These are phyloP conservation scores for Sepioteuthis lessoniana DNA, from an alignment of 2,888 invertebrate genomes.

Conservation along the genomic window DNA sequence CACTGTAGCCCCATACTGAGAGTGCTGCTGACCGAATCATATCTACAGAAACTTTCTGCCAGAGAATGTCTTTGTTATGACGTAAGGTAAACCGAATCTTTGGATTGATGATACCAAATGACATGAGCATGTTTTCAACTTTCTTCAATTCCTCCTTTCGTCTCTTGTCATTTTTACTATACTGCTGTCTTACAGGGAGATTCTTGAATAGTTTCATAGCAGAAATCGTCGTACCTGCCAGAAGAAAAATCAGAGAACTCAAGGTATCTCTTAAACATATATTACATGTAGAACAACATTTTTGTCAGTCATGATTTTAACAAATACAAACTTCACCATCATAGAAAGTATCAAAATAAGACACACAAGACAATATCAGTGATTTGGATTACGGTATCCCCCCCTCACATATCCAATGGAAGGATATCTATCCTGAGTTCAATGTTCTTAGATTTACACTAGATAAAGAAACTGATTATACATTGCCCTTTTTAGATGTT, in stretches of 20 bases:
- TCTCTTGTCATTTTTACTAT: conserved; percentile 75
- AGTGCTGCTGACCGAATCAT: conserved; percentile 60
- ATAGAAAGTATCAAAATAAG: too few species aligned
- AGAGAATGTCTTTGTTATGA: conserved; percentile 76
- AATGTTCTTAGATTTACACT: too few species aligned
- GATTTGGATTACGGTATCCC: too few species aligned
- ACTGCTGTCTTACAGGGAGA: conserved; percentile 79
- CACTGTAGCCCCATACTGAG: conserved; percentile 60
- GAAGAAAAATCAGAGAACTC: not conserved
- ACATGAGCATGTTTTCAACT: conserved; percentile 77
- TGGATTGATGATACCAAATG: conserved; percentile 78
- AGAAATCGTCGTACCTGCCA: conserved; percentile 78
- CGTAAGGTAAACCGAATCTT: conserved; percentile 76
- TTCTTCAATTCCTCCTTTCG: conserved; percentile 78
- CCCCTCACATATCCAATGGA: too few species aligned
- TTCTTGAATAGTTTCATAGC: conserved; percentile 78
- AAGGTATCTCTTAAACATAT: too few species aligned
- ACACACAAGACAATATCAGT: too few species aligned
- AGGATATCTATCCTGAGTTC: too few species aligned
- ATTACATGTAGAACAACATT: too few species aligned
- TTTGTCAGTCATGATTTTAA: too few species aligned
- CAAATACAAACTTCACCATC: too few species aligned
- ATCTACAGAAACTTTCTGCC: conserved; percentile 76
- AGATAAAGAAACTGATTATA: too few species aligned
- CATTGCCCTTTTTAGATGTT: too few species aligned